Conservation (phyloP, 2,888 invertebrate genomes). For the Tipula lateralis region DNA sequence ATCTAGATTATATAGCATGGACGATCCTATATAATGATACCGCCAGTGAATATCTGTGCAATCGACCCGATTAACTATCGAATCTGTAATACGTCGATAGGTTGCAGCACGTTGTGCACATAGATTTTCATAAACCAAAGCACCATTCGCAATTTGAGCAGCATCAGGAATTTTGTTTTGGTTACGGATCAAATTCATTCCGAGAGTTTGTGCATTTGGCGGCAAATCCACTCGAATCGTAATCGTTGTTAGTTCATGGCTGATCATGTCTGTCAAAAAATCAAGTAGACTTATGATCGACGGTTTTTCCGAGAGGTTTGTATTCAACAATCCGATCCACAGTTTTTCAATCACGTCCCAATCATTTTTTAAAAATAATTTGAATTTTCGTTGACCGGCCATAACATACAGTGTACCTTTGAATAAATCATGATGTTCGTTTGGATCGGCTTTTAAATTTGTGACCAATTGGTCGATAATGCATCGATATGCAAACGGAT, state of each 20-base stretch:
- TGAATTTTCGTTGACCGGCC: slow-evolving; percentile 42
- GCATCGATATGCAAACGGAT: slow-evolving; percentile 65
- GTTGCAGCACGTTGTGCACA: slow-evolving; percentile 51
- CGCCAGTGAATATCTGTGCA: slow-evolving; percentile 67
- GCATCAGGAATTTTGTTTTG: slow-evolving; percentile 41
- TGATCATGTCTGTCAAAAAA: slow-evolving; percentile 53
- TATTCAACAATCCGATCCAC: slow-evolving; percentile 74
- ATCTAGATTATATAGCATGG: slow-evolving; percentile 65
- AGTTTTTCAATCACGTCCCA: slow-evolving; percentile 67
- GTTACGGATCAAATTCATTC: slow-evolving; percentile 50
- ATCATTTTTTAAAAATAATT: slow-evolving; percentile 53
- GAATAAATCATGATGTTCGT: slow-evolving; percentile 61
- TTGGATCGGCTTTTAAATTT: slow-evolving; percentile 58
- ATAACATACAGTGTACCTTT: slow-evolving; percentile 72
- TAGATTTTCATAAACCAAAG: slow-evolving; percentile 41
- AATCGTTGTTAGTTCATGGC: slow-evolving; percentile 59
- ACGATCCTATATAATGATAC: slow-evolving; percentile 68
- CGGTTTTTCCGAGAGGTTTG: slow-evolving; percentile 80
- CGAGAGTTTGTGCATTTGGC: slow-evolving; percentile 51
- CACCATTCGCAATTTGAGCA: slow-evolving; percentile 47
- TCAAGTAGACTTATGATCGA: slow-evolving; percentile 65
- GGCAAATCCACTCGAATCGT: slow-evolving; percentile 57
- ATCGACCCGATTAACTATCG: slow-evolving; percentile 38
- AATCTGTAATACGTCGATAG: slow-evolving; percentile 55
- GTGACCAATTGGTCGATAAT: slow-evolving; percentile 59